Evolutionary conservation across 35 echinoderm and acorn worm species (phyloP).

Genomic region (Strongylocentrotus purpuratus): DNA sequence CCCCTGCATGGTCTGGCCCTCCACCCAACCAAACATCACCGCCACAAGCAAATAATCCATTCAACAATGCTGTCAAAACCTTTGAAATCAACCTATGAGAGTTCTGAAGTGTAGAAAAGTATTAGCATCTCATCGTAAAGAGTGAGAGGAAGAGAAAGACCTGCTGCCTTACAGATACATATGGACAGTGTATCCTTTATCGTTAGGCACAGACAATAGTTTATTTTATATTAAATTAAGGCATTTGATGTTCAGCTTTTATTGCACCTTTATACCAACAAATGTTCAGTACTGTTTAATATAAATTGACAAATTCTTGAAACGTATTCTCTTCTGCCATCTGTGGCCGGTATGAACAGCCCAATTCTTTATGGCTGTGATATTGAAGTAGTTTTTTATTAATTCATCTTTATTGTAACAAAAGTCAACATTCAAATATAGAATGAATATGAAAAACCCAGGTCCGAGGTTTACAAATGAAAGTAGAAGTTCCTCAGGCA

Average conservation of each 20-base stretch:
- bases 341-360: background rate
- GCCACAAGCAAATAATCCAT: slow-evolving; percentile 65
- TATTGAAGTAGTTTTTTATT: background rate
- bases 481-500: too few species aligned
- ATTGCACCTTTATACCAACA: background rate
- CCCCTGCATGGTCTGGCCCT: slow-evolving; percentile 69
- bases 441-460: too few species aligned
- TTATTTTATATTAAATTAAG: background rate
- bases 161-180: slow-evolving; percentile 1
- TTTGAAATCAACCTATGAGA: slow-evolving; percentile 97
- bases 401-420: too few species aligned
- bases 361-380: background rate
- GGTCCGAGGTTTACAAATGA: too few species aligned
- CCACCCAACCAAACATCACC: slow-evolving; percentile 39
- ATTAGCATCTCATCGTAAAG: background rate
- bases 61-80: slow-evolving; percentile 90
- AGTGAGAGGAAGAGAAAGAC: background rate
- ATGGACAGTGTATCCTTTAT: background rate
- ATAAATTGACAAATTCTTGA: background rate
- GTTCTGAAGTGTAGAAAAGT: background rate
- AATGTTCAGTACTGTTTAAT: background rate
- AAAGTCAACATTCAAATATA: too few species aligned
- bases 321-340: background rate
- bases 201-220: background rate
- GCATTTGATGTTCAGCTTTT: background rate